Evolutionary conservation across 1,140 invertebrate genomes (phyloP), one percentile per base, ranked within the genome.

Genomic region (Drosophila athabasca): DNA sequence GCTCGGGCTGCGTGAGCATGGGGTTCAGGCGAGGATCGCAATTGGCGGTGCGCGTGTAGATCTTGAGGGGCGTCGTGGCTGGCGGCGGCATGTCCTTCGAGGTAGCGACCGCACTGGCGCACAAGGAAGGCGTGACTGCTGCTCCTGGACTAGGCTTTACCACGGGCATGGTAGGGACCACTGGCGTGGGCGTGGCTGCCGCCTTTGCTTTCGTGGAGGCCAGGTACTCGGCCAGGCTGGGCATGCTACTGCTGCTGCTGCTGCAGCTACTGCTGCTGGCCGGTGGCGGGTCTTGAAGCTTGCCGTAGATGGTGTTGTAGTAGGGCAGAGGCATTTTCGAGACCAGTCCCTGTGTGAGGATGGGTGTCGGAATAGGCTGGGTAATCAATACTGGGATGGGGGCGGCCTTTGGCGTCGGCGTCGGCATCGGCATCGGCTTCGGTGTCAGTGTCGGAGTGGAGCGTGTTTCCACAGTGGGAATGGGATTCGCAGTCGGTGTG

Each of bases 21-120:
- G 91, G 91, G 72, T 92, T 92, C 11, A 92, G 57, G 0, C 91
- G 81, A 2, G 91, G 91, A 90, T 92, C 91, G 49, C 90, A 84
- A 51, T 90, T 91, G 26, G 90, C 91, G 0, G 90, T 90, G 7
- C 89, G 80, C 3, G 90, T 90, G 19, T 82, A 80, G 15, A 91
- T 49, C 54, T 90, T 90, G 0, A 91, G 41, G 3, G 85, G 75
- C 0, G 85, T 79, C 3, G 69, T 72, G 3, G 88, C 13, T 17
- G 88, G 72, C 3, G 83, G 79, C 0, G 79, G 79, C 71, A 79
- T 83, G 35, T 81, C 68, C 5, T 62, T 2, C 2, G 66, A 44
- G 1, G 57, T 31, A 15, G 57, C 39, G 3, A 29, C 49, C 0
- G 69, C 44, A 39, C 11, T 4, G 19, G 19, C n/a, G 31, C 13